Evolutionary conservation across 2,797 vertebrate genomes (phyloP), one percentile per base, ranked within the genome.

Genomic region (Sebastes cheni): DNA sequence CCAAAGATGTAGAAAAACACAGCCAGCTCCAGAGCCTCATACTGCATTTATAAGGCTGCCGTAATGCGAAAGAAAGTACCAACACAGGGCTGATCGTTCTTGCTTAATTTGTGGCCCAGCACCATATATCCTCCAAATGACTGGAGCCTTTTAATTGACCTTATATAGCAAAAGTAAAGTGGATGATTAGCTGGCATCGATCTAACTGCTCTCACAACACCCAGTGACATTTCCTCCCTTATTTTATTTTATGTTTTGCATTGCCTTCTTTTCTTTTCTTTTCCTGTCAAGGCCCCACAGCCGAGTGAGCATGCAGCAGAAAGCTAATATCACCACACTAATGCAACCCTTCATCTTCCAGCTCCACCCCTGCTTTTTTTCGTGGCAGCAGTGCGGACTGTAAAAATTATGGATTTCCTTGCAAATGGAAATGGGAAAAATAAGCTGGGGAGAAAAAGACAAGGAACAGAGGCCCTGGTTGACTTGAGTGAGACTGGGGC

Each of bases 141-240:
- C 61, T 81, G 69, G 61, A 83, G 64, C 69, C 60, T 74, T 90
- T 88, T 92, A 91, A 92, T 89, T 91, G 90, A 91, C 88, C 84
- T 86, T 77, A 84, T 67, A 83, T 62, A 84, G 76, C 69, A 86
- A 85, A 85, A 87, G 89, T 83, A 82, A 93, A 91, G 86, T 86
- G 84, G 76, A 81, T 89, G 88, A 92, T 93, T 87, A 86, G 90
- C 88, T 88, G 70, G 30, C 81, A 95, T 93, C 80, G 83, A 94
- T 91, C 79, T 34, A 36, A 74, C 55, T 72, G 67, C 69, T 88
- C 87, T 84, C 75, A 34, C 30, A 27, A 87, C 79, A 82, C 72
- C 58, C 56, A 18, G 29, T 81, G 84, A 87, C 91, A 88, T 91
- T 92, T 91, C 83, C 75, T 80, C 66, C 70, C 32, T 69, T 70